These are phyloP conservation scores for Phalacrocorax aristotelis DNA, from an alignment of 2,113 vertebrate genomes.

Conservation along the genomic window DNA sequence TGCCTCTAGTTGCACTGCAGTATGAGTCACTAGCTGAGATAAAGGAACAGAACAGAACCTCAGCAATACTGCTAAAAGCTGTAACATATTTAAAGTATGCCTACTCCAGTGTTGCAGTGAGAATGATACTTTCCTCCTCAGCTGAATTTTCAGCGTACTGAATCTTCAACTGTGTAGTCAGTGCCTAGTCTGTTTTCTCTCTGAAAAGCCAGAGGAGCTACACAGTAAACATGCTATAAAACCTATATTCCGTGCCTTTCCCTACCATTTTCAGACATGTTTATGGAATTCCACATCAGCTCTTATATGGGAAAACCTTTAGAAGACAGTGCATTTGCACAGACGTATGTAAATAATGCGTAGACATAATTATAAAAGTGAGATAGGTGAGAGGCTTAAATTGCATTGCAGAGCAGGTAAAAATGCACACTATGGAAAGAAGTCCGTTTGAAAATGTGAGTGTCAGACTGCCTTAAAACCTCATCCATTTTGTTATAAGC, in stretches of 20 bases:
- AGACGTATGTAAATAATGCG: neutral
- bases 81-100: neutral
- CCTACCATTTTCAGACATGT: neutral
- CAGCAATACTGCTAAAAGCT: neutral
- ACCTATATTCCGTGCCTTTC: neutral
- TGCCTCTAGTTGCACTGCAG: neutral
- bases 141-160: neutral
- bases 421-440: neutral
- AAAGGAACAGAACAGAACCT: neutral
- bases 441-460: accelerated
- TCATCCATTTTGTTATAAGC: neutral
- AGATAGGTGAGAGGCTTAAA: accelerated
- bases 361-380: neutral
- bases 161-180: neutral
- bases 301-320: neutral
- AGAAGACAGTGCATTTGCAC: neutral
- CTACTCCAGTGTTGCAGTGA: neutral
- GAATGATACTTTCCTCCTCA: accelerated
- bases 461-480: neutral
- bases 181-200: neutral
- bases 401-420: neutral
- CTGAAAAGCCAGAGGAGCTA: neutral
- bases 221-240: neutral
- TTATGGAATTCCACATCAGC: neutral
- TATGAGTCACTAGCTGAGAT: constrained; percentile 21